These are phyloP conservation scores for Nyctalus aviator DNA, from an alignment of 2,797 vertebrate species.

Conservation along the genomic window DNA sequence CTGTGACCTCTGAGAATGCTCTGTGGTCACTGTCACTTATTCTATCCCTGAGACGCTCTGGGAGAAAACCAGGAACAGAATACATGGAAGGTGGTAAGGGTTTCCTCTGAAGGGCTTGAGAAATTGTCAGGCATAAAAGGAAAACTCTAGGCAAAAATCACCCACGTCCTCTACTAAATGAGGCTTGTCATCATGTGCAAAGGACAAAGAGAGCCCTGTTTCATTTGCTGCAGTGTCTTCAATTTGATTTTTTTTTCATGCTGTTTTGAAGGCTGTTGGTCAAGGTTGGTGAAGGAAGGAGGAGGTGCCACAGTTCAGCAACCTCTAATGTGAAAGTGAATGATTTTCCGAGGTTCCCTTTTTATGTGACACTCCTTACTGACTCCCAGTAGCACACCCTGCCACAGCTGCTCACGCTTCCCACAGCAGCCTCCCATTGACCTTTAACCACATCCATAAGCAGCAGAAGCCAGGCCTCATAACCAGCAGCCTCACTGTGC, in stretches of 20 bases:
- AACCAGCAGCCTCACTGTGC: neutral
- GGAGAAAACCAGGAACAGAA: neutral
- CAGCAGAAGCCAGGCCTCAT: neutral
- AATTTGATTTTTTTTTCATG: conserved; percentile 44
- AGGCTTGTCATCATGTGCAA: conserved; percentile 61
- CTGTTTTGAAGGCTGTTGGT: conserved; percentile 57
- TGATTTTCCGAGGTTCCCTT: conserved; percentile 49
- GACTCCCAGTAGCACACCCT: neutral
- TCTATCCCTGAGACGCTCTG: neutral
- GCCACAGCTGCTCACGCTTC: neutral
- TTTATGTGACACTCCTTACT: conserved; percentile 8
- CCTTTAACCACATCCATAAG: conserved; percentile 28
- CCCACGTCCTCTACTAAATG: conserved; percentile 56
- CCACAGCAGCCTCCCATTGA: neutral
- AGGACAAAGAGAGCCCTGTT: conserved; percentile 64
- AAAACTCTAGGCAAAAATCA: conserved; percentile 66
- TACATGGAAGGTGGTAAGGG: neutral
- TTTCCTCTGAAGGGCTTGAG: neutral
- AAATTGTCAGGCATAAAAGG: conserved; percentile 44
- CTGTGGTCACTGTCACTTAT: neutral
- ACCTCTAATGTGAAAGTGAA: conserved; percentile 75
- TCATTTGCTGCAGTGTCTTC: conserved; percentile 43
- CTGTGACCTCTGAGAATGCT: neutral
- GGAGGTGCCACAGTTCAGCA: conserved; percentile 72
- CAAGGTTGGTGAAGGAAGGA: conserved; percentile 60